Evolutionary conservation across 2,888 invertebrate species (phyloP), one percentile per base, ranked within the genome.

Genomic region (Hydraecia micacea): DNA sequence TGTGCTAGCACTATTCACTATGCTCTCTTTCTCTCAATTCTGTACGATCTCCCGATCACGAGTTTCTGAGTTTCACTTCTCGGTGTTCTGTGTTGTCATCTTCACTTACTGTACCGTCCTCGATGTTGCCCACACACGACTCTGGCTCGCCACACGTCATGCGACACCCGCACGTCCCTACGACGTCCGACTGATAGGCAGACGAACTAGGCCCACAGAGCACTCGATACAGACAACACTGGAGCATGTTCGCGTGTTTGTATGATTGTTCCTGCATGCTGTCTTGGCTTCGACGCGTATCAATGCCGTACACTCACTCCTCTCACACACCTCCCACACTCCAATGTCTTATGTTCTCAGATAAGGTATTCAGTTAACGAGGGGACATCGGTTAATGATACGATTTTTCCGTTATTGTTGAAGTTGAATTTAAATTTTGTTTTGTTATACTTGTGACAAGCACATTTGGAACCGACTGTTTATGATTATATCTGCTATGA

Each of bases 1-100:
- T 95, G 94, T 96, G 96, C 96, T 95, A 94, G 95, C 96, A 96
- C 96, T 95, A 90, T 88, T 96, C 96, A 96, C 96, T 96, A 92
- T 95, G 94, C 96, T 95, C 94, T 95, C 76, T 95, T 92, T 95
- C 91, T 94, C 90, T 93, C 92, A 93, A 93, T 91, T 95, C 93
- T 95, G 91, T 95, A 93, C 93, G 94, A 94, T 93, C 92, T 94
- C 94, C 93, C 92, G 91, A 93, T 94, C 95, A 95, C 96, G 93
- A 95, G 92, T 95, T 95, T 96, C 94, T 85, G 86, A 85, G 68
- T 85, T 85, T 85, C 95, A 96, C 94, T 96, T 95, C 93, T 95
- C 94, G 93, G 93, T 96, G 95, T 96, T 96, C 94, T 95, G 94
- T 96, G 95, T 96, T 96, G 95, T 95, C 93, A 94, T 94, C 93